Conservation (phyloP, 2,113 vertebrate species). For the Etheostoma spectabile region DNA sequence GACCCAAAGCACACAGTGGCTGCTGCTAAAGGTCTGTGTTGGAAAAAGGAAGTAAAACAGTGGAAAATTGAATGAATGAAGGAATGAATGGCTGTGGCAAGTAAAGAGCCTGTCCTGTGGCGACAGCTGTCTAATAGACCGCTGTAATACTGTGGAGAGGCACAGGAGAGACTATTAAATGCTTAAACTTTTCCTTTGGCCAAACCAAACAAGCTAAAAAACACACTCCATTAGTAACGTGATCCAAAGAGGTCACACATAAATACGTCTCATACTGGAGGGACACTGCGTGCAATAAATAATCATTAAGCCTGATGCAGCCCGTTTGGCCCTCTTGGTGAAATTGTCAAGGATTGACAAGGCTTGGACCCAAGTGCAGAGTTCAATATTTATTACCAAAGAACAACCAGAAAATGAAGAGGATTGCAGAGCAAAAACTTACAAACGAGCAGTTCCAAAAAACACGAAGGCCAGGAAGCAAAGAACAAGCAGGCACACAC, state of each 20-base stretch:
- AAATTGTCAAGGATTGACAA: slow-evolving; percentile 47
- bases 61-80: slow-evolving; percentile 63
- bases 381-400: too few relatives aligned
- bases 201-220: slow-evolving; percentile 75
- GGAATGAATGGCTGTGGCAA: slow-evolving; percentile 25
- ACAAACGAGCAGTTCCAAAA: too few relatives aligned
- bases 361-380: too few relatives aligned
- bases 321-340: slow-evolving; percentile 23
- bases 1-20: slow-evolving; percentile 59
- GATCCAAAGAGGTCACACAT: slow-evolving; percentile 64
- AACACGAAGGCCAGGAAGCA: too few relatives aligned
- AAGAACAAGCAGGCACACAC: too few relatives aligned
- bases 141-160: slow-evolving; percentile 42
- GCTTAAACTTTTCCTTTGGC: slow-evolving; percentile 50
- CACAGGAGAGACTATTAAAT: slow-evolving; percentile 62
- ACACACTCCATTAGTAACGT: slow-evolving; percentile 62
- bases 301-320: slow-evolving; percentile 45
- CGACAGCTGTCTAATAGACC: slow-evolving; percentile 30
- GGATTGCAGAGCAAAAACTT: too few relatives aligned
- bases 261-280: slow-evolving; percentile 54
- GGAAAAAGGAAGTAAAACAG: slow-evolving; percentile 34
- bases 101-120: slow-evolving; percentile 22
- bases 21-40: slow-evolving; percentile 33
- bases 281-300: slow-evolving; percentile 65
- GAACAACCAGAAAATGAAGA: too few relatives aligned